Evolutionary conservation across 2,797 vertebrate genomes (phyloP).

Genomic region (Anniella stebbinsi): DNA sequence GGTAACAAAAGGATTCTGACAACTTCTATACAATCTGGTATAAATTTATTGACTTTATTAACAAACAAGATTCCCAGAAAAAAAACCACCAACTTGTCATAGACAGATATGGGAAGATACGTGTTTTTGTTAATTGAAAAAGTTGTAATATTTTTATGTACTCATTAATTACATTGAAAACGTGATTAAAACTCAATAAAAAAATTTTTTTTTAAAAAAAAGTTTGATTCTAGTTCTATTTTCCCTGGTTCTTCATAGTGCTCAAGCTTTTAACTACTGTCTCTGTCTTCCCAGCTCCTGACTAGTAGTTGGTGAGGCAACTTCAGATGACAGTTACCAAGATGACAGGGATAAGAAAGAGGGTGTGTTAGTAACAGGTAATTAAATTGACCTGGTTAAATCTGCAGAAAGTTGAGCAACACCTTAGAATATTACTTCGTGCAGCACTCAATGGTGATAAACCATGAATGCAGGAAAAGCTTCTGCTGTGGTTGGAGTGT

Average conservation of each 20-base stretch:
- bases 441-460: background rate
- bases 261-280: background rate
- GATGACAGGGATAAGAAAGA: background rate
- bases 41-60: too few species aligned
- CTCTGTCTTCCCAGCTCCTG: background rate
- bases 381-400: background rate
- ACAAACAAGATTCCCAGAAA: too few species aligned
- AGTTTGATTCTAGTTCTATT: background rate
- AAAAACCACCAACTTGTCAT: too few species aligned
- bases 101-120: too few species aligned
- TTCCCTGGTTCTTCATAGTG: background rate
- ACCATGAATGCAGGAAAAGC: background rate
- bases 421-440: background rate
- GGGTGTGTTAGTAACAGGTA: background rate
- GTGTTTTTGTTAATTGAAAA: too few species aligned
- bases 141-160: too few species aligned
- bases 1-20: too few species aligned
- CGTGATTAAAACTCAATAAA: too few species aligned
- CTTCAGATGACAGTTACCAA: background rate
- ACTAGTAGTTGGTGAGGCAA: background rate
- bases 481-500: background rate
- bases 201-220: too few species aligned
- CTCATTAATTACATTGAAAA: too few species aligned
- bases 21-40: too few species aligned
- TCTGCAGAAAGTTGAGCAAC: background rate